Evolutionary conservation across 2,113 vertebrate species (phyloP), one percentile per base, ranked within the genome.

Genomic region (Sceloporus undulatus): DNA sequence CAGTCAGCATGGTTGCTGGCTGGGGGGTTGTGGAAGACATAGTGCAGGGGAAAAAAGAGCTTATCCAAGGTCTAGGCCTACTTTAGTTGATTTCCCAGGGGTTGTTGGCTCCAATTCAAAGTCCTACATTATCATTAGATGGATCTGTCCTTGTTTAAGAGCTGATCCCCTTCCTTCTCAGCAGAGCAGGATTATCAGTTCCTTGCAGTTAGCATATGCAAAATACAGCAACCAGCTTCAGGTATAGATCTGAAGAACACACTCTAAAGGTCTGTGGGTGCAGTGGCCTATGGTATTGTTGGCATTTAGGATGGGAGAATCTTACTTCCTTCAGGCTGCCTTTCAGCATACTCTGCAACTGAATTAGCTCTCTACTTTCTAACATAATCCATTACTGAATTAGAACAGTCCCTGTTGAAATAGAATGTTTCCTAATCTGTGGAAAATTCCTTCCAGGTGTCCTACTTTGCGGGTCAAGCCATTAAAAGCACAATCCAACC

Each of bases 361-460:
- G 59, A 87, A 86, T 92, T 92, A 93, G 85, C 16, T 19, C 23
- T 70, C 90, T 87, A 75, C 90, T 54, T 27, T 90, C 25, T 5
- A 73, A 83, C 0, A 0, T 80, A 66, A 34, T 83, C 82, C 27
- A 13, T 21, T 21, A 2, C 38, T 83, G 40, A 87, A 86, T 92
- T 92, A 93, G 84, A 86, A 81, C 88, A 29, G 18, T 14, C 29
- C 65, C n/a, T 38, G 56, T 62, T 65, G 19, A 54, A 87, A 87
- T 25, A 16, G 1, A 87, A 27, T 5, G 11, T 68, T 68, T 82
- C 71, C 40, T 40, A 82, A 1, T 62, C 2, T 21, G 1, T 42
- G 3, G 66, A 38, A 2, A 62, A 1, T 59, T 76, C n/a, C 42
- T 74, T n/a, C 38, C 40, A 23, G 29, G 27, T 42, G 65, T 82